These are phyloP conservation scores for Thalassarche chlororhynchos DNA, from an alignment of 2,113 vertebrate genomes.

Conservation along the genomic window DNA sequence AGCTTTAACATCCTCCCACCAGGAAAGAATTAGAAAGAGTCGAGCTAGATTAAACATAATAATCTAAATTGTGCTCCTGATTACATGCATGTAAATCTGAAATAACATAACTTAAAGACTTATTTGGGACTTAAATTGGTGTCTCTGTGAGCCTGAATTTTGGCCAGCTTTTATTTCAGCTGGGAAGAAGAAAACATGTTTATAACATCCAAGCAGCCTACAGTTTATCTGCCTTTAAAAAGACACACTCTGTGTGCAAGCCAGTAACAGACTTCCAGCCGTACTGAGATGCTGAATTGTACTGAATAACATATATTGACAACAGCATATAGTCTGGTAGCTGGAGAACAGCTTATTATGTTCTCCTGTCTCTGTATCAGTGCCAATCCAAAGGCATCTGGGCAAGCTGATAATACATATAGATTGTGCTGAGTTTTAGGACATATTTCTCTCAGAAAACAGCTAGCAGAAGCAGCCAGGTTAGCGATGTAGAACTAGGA, in stretches of 20 bases:
- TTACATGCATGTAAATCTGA: conserved; percentile 16
- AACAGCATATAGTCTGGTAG: neutral
- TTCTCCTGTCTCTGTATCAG: neutral
- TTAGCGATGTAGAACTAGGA: neutral
- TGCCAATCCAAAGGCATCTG: neutral
- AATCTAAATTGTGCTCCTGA: conserved; percentile 29
- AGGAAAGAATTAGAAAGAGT: conserved; percentile 40
- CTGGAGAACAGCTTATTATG: neutral
- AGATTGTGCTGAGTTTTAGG: neutral
- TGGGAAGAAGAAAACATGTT: conserved; percentile 35
- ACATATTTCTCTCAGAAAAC: neutral
- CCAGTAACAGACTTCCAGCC: neutral
- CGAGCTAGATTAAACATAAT: neutral
- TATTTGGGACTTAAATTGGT: neutral
- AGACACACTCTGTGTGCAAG: neutral
- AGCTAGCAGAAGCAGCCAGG: neutral
- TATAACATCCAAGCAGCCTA: conserved; percentile 23
- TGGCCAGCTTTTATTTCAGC: conserved; percentile 22
- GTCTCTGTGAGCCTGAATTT: neutral
- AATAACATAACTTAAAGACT: neutral
- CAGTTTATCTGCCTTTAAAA: conserved; percentile 35
- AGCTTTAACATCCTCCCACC: conserved; percentile 7
- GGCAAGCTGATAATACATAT: neutral
- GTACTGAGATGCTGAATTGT: neutral
- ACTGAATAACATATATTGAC: neutral